Base-by-base conservation (phyloP, 2,113 vertebrate genomes). In the Etheostoma cragini region DNA sequence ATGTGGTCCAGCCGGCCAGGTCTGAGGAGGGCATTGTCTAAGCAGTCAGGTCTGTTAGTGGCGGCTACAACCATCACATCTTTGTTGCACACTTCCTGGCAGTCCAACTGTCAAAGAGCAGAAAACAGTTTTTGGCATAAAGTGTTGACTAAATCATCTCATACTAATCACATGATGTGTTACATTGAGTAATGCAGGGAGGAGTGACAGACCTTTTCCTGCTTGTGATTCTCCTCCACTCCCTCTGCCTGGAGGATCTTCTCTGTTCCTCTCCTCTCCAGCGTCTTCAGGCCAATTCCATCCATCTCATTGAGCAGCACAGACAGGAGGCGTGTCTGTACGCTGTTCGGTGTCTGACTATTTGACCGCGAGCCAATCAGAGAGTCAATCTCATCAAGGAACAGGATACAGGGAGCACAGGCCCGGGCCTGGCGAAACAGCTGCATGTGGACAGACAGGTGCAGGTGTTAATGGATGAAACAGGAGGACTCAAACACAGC, bases 371-470 rank as follows among this genome's bases (percentile, higher is more conserved):
- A 96, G 30, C 98, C 97, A 81, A 99, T 63, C 87, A 99, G 91
- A 8, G 97, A 95, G 91, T 99, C 98, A 21, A 99, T 97, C 93
- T 99, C 98, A 88, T 99, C 98, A 1, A 99, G 93, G 94, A 99
- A 99, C 78, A 99, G 94, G 84, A 99, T 92, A 57, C 97, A 97
- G 49, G 98, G 98, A 52, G 96, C 90, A 21, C 96, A 97, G 35
- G 97, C 96, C 86, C 98, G 95, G 38, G 97, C 98, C 94, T 98
- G 97, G 17, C 67, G 92, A 84, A 99, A 99, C 63, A 99, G 93
- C 98, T 99, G 81, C 14, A 65, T 6, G 75, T 2, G 66, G n/a
- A 85, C 64, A 65, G 21, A 85, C 54, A 47, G 24, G 13, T 1
- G 52, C 38, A 47, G 24, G 21, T 30, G 24, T 71, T 71, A 13